Conservation (phyloP, 2,888 invertebrate genomes). For the Lordiphosa fenestrarum region DNA sequence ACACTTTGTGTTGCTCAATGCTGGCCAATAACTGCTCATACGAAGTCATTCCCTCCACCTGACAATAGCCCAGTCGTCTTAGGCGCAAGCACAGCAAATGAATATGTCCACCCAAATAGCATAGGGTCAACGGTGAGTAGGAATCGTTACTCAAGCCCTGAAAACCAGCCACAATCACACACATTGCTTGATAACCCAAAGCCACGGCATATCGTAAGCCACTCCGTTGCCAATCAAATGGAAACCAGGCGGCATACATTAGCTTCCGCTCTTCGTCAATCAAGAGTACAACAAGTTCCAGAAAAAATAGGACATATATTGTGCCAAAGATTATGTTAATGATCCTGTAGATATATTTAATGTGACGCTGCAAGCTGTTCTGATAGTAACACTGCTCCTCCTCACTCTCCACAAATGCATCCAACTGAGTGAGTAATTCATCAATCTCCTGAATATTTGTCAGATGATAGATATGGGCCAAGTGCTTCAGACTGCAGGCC, state of each 20-base stretch:
- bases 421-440: constrained; percentile 29
- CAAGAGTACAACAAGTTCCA: constrained; percentile 12
- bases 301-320: constrained; percentile 29
- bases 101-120: constrained; percentile 46
- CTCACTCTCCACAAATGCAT: constrained; percentile 27
- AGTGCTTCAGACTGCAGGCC: constrained; percentile 50
- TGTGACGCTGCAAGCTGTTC: constrained; percentile 18
- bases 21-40: constrained; percentile 22
- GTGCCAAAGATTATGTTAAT: constrained; percentile 35
- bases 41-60: background rate
- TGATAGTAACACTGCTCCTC: constrained; percentile 41
- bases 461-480: constrained; percentile 32
- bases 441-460: constrained; percentile 40
- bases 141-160: constrained; percentile 48
- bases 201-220: constrained; percentile 8
- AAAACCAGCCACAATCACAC: constrained; percentile 12
- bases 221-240: constrained; percentile 41
- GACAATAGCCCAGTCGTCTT: constrained; percentile 29
- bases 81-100: constrained; percentile 50
- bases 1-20: constrained; percentile 38
- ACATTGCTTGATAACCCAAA: constrained; percentile 31
- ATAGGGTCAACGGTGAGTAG: constrained; percentile 44
- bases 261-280: constrained; percentile 14
- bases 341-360: constrained; percentile 29
- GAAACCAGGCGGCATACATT: constrained; percentile 50